phyloP scores from a whole-genome alignment of 2,888 invertebrate species.

The Hipparchia sbordonii region DNA sequence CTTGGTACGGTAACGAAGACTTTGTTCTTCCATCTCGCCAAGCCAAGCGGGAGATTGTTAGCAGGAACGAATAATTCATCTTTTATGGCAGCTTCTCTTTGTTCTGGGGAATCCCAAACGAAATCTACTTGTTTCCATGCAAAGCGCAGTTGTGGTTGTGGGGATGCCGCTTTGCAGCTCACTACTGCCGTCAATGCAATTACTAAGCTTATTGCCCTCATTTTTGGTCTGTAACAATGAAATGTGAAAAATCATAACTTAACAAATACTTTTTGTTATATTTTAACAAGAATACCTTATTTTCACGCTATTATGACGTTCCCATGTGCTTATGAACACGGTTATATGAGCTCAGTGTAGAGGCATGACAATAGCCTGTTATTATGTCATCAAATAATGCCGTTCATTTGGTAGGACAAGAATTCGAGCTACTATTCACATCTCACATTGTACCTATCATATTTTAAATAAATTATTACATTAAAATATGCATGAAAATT shows the following conservation, averaged over 20 bases:
- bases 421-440: not conserved
- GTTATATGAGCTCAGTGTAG: not conserved
- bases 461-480: not conserved
- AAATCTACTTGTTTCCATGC: conserved; percentile 88
- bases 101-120: conserved; percentile 85
- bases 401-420: not conserved
- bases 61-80: conserved; percentile 83
- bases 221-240: conserved; percentile 45
- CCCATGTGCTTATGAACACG: conserved; percentile 6
- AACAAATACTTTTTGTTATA: conserved; percentile 43
- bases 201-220: conserved; percentile 53
- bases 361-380: conserved; percentile 5
- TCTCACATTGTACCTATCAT: too few species aligned
- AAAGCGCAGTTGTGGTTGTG: conserved; percentile 85
- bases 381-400: not conserved
- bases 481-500: not conserved
- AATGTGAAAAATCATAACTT: conserved; percentile 23
- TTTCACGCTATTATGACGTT: conserved; percentile 23
- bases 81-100: conserved; percentile 83
- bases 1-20: conserved; percentile 87
- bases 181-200: conserved; percentile 57
- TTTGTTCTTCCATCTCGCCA: conserved; percentile 88
- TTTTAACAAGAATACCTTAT: conserved; percentile 15
- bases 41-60: conserved; percentile 87
- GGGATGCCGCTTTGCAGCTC: conserved; percentile 69